These are phyloP conservation scores for Acanthosepion pharaonis DNA, from an alignment of 2,888 invertebrate species.

Conservation along the genomic window DNA sequence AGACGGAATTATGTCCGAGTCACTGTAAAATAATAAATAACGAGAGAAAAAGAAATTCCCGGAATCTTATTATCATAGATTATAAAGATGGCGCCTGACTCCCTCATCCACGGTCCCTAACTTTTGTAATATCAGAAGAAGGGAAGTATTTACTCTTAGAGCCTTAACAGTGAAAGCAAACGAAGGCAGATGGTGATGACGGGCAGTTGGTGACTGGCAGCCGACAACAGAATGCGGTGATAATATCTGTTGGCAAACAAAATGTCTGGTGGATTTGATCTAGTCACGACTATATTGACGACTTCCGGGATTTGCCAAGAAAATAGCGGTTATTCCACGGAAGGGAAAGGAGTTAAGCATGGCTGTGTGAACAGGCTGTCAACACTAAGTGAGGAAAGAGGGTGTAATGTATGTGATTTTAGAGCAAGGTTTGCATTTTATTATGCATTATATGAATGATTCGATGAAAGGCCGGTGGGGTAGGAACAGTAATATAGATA, in stretches of 20 bases:
- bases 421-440: too few species aligned
- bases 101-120: neutral
- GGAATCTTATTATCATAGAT: constrained; percentile 18
- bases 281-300: constrained; percentile 7
- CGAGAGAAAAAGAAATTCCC: neutral
- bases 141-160: too few species aligned
- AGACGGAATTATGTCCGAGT: neutral
- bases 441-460: too few species aligned
- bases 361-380: too few species aligned
- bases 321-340: neutral
- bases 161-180: too few species aligned
- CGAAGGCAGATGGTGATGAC: neutral
- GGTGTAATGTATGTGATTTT: too few species aligned
- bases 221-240: constrained; percentile 33
- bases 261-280: neutral
- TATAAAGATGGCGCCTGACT: constrained; percentile 33
- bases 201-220: neutral
- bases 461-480: too few species aligned
- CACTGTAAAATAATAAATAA: neutral
- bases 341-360: too few species aligned
- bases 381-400: too few species aligned
- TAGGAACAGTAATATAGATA: neutral
- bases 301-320: neutral
- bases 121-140: neutral
- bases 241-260: constrained; percentile 2